Conservation (phyloP, 2,888 invertebrate species). For the Dromius quadrimaculatus region DNA sequence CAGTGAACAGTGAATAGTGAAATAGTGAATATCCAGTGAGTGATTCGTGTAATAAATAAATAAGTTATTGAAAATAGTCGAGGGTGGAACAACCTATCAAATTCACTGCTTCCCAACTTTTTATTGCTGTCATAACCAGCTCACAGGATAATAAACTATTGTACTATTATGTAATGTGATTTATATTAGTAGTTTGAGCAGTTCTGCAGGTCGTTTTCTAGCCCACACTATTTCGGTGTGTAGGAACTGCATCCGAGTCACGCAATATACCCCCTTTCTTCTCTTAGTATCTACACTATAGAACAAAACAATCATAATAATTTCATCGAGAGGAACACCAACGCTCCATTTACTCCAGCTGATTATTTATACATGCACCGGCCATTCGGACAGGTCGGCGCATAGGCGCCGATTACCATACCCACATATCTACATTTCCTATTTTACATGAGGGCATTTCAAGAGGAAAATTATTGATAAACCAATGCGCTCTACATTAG, state of each 20-base stretch:
- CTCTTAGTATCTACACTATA: background rate
- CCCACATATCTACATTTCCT: background rate
- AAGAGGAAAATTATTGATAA: too few relatives aligned
- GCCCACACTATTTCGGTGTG: slow-evolving; percentile 9
- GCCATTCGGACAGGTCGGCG: background rate
- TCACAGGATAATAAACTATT: too few relatives aligned
- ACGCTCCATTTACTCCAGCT: slow-evolving; percentile 1
- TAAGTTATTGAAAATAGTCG: too few relatives aligned
- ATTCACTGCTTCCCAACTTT: too few relatives aligned
- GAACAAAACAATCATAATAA: slow-evolving; percentile 4
- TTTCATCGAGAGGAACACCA: slow-evolving; percentile 8
- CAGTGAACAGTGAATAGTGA: too few relatives aligned
- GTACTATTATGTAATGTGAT: too few relatives aligned
- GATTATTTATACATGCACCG: slow-evolving; percentile 11
- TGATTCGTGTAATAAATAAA: too few relatives aligned
- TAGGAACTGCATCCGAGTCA: slow-evolving; percentile 29
- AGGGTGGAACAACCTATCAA: too few relatives aligned
- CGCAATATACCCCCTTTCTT: background rate
- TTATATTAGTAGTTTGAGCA: slow-evolving; percentile 7
- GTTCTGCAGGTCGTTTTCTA: background rate
- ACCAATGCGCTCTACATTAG: too few relatives aligned
- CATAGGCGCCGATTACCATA: background rate
- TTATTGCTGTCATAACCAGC: too few relatives aligned
- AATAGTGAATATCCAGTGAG: too few relatives aligned
- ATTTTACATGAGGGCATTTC: background rate